Evolutionary conservation across 2,113 vertebrate genomes (phyloP).

Genomic region (Pseudolaguvia tuberculata): DNA sequence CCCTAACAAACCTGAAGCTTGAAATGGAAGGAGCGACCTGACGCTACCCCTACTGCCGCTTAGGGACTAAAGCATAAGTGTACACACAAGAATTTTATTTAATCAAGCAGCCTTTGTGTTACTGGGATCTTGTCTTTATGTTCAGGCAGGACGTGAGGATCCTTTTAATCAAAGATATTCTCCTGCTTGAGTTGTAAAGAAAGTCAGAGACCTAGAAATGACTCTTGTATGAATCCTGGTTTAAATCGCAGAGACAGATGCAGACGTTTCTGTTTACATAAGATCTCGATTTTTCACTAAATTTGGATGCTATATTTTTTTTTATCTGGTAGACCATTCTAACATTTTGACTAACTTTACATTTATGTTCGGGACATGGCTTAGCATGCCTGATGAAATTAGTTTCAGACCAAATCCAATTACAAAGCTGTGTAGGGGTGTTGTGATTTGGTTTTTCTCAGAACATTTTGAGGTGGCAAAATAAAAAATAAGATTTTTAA

Average conservation of each 20-base stretch:
- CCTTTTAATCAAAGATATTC: conserved; percentile 30
- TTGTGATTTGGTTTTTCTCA: too few species aligned
- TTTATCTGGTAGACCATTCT: neutral
- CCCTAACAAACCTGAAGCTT: neutral
- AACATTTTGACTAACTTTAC: neutral
- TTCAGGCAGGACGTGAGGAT: conserved; percentile 14
- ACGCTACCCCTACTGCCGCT: neutral
- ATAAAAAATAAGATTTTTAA: too few species aligned
- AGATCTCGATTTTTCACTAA: too few species aligned
- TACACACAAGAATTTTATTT: conserved; percentile 16
- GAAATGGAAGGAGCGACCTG: neutral
- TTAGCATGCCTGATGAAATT: too few species aligned
- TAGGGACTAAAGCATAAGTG: neutral
- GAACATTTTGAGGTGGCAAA: too few species aligned
- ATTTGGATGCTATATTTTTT: neutral
- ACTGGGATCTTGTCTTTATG: conserved; percentile 1
- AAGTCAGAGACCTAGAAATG: neutral
- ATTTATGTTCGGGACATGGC: neutral
- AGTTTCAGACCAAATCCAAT: too few species aligned
- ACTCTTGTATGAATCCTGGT: neutral
- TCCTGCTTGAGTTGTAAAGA: conserved; percentile 15
- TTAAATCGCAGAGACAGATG: neutral
- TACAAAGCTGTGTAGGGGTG: too few species aligned
- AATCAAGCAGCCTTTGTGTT: conserved; percentile 30
- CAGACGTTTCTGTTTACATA: too few species aligned